phyloP scores from a whole-genome alignment of 2,888 invertebrate genomes.

The Netelia virgata region DNA sequence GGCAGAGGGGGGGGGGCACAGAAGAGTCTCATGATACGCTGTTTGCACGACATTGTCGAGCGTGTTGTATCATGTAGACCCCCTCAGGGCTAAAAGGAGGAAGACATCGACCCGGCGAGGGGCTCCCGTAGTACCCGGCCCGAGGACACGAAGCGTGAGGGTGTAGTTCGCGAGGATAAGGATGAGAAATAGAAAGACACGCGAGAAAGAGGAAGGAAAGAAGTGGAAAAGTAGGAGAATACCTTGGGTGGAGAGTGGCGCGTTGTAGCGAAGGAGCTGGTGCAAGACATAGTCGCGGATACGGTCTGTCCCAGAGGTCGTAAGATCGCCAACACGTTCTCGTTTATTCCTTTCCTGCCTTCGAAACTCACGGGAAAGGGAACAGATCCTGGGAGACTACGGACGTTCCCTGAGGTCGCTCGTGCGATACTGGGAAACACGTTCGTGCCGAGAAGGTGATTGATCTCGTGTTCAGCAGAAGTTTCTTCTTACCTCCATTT shows the following conservation, averaged over 20 bases:
- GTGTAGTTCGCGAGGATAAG: constrained; percentile 44
- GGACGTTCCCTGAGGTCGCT: constrained; percentile 46
- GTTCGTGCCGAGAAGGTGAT: constrained; percentile 64
- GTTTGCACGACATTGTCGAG: constrained; percentile 58
- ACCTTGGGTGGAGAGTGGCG: constrained; percentile 31
- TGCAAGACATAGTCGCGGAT: constrained; percentile 43
- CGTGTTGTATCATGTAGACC: constrained; percentile 31
- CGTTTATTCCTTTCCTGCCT: constrained; percentile 65
- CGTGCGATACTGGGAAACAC: constrained; percentile 35
- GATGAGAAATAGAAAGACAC: constrained; percentile 43
- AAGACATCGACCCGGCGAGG: constrained; percentile 31
- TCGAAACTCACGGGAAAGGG: constrained; percentile 47
- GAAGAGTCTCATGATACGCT: constrained; percentile 44
- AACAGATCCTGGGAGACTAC: constrained; percentile 54
- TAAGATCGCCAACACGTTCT: constrained; percentile 67
- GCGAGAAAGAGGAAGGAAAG: constrained; percentile 23
- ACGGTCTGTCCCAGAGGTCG: constrained; percentile 67
- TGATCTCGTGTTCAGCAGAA: constrained; percentile 66
- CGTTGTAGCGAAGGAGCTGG: constrained; percentile 1
- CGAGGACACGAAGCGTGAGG: constrained; percentile 22
- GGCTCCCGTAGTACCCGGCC: constrained; percentile 37
- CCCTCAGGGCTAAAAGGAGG: constrained; percentile 36
- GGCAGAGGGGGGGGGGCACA: not conserved
- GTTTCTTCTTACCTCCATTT: constrained; percentile 38
- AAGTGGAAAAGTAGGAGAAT: constrained; percentile 34